Conservation (phyloP, 2,797 vertebrate genomes). For the Paguma larvata region DNA sequence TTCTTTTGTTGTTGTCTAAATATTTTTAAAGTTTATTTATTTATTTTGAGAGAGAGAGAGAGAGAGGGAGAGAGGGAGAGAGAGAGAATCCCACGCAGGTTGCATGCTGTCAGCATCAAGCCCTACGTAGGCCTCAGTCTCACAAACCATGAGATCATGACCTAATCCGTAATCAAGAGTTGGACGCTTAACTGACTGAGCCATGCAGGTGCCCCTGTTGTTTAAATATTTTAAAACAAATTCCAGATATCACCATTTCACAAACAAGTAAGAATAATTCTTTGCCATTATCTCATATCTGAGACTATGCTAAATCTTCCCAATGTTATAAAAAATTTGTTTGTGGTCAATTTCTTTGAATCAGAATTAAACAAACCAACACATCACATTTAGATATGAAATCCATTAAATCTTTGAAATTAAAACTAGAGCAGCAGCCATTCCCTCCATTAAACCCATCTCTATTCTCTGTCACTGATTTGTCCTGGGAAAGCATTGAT, state of each 20-base stretch:
- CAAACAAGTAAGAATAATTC: neutral
- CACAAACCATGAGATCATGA: too few species aligned
- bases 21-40: too few species aligned
- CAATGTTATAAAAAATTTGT: neutral
- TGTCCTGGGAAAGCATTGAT: neutral
- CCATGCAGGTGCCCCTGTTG: too few species aligned
- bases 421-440: neutral
- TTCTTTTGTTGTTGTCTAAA: neutral
- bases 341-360: neutral
- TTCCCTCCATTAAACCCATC: accelerated
- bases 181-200: too few species aligned
- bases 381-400: neutral
- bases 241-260: neutral
- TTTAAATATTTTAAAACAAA: constrained; percentile 7
- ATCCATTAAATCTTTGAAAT: neutral
- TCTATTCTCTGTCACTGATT: neutral
- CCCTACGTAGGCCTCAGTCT: too few species aligned
- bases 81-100: too few species aligned
- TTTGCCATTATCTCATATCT: neutral
- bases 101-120: too few species aligned
- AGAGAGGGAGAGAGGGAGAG: too few species aligned
- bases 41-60: too few species aligned
- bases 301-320: neutral
- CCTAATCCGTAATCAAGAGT: too few species aligned
- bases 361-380: neutral